Conservation (phyloP, 2,888 invertebrate species). For the Drosophila paramelanica region DNA sequence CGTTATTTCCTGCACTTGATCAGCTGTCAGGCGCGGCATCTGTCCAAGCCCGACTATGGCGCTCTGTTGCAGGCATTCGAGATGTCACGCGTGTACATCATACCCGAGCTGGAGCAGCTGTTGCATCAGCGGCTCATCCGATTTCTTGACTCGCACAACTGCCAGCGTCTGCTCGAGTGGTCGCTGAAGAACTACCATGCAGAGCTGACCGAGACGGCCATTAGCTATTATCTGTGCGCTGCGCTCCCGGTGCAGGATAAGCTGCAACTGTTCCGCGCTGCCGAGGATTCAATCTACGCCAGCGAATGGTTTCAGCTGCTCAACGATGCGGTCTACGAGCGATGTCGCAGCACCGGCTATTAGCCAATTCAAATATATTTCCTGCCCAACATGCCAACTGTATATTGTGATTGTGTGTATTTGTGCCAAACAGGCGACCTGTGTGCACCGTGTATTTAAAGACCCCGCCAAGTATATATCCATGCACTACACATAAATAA, state of each 20-base stretch:
- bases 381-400: conserved; percentile 21
- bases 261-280: conserved; percentile 81
- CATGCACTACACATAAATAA: conserved; percentile 11
- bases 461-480: conserved; percentile 48
- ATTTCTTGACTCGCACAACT: conserved; percentile 80
- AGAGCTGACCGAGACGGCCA: conserved; percentile 83
- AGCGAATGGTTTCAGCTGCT: conserved; percentile 85
- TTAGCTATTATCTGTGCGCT: conserved; percentile 84
- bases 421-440: conserved; percentile 3
- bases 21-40: conserved; percentile 66
- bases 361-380: conserved; percentile 21
- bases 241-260: conserved; percentile 77
- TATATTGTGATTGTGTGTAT: conserved; percentile 31
- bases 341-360: conserved; percentile 78
- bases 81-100: conserved; percentile 84
- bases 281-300: conserved; percentile 82
- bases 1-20: conserved; percentile 84
- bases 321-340: conserved; percentile 82
- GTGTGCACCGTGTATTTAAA: conserved; percentile 27
- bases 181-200: conserved; percentile 84
- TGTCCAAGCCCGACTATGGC: conserved; percentile 72
- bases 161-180: conserved; percentile 83
- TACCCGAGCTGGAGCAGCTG: conserved; percentile 81
- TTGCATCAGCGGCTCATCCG: conserved; percentile 79
- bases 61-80: conserved; percentile 84